Percentiles rank a stretch among this genome's conserved stretches.
phyloP scores from a whole-genome alignment of 2,113 vertebrate genomes.

The Deroptyus accipitrinus region DNA sequence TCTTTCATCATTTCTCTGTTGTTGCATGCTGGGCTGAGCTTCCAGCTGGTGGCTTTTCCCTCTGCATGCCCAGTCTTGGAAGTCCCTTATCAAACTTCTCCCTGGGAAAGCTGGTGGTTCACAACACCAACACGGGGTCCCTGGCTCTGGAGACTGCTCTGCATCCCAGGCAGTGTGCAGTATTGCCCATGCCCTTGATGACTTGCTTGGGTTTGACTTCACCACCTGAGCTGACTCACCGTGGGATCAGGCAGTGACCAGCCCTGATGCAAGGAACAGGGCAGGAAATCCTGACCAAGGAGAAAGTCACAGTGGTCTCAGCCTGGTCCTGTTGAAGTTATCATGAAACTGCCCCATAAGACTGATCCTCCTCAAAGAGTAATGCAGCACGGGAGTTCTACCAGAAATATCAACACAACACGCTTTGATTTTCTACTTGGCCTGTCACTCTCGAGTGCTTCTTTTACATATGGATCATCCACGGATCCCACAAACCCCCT shows the following conservation, averaged over 20 bases:
- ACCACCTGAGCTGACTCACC: not conserved
- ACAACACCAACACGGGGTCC: not conserved
- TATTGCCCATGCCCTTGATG: accelerated
- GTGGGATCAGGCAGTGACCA: not conserved
- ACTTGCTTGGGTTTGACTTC: not conserved
- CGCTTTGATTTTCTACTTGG: not conserved
- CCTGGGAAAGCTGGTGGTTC: not conserved
- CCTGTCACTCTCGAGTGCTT: not conserved
- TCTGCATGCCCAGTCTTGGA: not conserved
- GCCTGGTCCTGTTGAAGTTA: not conserved
- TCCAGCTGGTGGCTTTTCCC: not conserved
- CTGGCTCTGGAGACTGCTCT: not conserved
- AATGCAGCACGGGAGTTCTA: not conserved
- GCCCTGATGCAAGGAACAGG: not conserved
- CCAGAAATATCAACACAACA: not conserved
- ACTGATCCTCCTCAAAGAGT: not conserved
- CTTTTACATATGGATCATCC: not conserved
- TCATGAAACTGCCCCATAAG: not conserved
- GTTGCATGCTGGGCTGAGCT: not conserved
- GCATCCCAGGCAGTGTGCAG: not conserved
- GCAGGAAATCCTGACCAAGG: not conserved
- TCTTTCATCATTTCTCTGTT: not conserved
- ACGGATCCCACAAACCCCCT: not conserved
- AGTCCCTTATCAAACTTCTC: not conserved
- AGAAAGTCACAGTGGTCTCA: not conserved